Evolutionary conservation across 2,797 vertebrate genomes (phyloP), one percentile per base, ranked within the genome.

Genomic region (Hephaestus fuliginosus): DNA sequence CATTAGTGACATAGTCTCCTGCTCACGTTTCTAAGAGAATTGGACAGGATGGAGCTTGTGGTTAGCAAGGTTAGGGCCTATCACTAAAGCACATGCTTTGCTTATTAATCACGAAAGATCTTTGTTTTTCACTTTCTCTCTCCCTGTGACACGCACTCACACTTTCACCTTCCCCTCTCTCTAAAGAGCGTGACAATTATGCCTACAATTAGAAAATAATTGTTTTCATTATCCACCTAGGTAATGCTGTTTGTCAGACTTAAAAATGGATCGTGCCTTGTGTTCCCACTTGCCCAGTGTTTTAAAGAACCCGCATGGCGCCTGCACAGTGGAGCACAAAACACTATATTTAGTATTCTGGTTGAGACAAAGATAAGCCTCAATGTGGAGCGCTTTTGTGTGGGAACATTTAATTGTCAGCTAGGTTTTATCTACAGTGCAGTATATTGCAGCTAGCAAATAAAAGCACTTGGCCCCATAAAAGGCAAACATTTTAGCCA

Each of bases 171-270:
- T 62, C 41, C 71, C 25, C 58, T 46, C 61, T 41, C 70, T 74
- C 15, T 22, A 76, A 85, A 86, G 72, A 85, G 56, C 81, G 12
- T 62, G 17, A 81, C 84, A 87, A 85, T 90, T 80, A 86, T 67
- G 70, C 33, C 69, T 87, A 65, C 80, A 86, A 91, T 90, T 89
- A 88, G 53, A 86, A 90, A 89, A 82, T 87, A 81, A 89, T 78
- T 76, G 62, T 89, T 90, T 91, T 91, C 80, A 89, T 91, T 81
- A 90, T 90, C 81, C 75, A 70, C 78, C 70, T 33, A 56, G 82
- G 82, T 86, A 74, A 75, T 68, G 66, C 71, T 88, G 85, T 90
- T 90, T 80, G 80, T 82, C 64, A 67, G 86, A 72, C 74, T 74
- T 80, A 74, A 66, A 72, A 74, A 55, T 36, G 66, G 77, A 73